A percentile compares a stretch with the other conserved stretches of the same genome.
Conservation (phyloP, 1,140 invertebrate species). For the Hydropsyche tenuis region DNA sequence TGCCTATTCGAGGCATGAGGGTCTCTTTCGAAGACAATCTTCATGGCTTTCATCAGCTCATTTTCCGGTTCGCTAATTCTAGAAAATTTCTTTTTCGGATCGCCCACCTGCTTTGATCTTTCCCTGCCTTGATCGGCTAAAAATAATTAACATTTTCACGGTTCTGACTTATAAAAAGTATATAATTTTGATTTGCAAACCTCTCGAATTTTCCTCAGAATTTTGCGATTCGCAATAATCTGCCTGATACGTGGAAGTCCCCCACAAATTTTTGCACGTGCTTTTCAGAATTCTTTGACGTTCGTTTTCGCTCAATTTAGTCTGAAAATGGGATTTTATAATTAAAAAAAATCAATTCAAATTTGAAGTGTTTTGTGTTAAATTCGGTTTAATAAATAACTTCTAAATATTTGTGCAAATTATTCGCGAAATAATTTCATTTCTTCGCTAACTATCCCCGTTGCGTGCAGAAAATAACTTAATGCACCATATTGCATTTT, state of each 20-base stretch:
- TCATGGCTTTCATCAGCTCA: slow-evolving; percentile 43
- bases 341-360: no score
- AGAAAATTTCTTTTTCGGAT: neutral
- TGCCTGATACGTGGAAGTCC: neutral
- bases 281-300: neutral
- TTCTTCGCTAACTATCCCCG: no score
- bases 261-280: neutral
- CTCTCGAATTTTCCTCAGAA: neutral
- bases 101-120: neutral
- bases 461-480: no score
- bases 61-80: slow-evolving; percentile 33
- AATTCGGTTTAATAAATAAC: no score
- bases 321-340: neutral
- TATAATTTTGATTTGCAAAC: neutral
- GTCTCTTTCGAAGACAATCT: slow-evolving; percentile 36
- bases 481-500: no score
- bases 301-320: neutral
- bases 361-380: no score
- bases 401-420: no score
- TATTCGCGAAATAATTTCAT: no score
- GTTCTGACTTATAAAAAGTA: no score
- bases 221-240: neutral
- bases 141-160: no score
- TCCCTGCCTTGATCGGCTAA: no score
- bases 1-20: slow-evolving; percentile 25